phyloP scores from a whole-genome alignment of 2,797 vertebrate genomes.

The Sebastes variabilis region DNA sequence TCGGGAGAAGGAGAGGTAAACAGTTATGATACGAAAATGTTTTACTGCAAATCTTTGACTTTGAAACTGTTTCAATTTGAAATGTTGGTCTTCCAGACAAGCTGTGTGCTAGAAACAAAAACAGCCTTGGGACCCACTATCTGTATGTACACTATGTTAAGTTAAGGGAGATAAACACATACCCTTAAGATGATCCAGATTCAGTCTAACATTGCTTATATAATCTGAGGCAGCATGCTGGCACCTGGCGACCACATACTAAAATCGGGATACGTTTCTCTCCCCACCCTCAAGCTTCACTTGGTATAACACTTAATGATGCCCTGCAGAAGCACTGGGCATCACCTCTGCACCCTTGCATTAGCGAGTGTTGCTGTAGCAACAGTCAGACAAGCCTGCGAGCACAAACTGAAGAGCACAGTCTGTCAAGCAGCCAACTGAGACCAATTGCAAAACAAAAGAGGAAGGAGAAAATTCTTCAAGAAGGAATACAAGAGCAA shows the following conservation, averaged over 20 bases:
- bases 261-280: slow-evolving; percentile 41
- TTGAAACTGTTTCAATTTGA: background rate
- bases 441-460: slow-evolving; percentile 17
- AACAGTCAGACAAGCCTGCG: slow-evolving; percentile 23
- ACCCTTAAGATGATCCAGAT: background rate
- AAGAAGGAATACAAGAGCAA: slow-evolving; percentile 7
- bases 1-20: background rate
- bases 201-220: slow-evolving; percentile 5
- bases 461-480: background rate
- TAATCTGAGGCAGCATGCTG: slow-evolving; percentile 6
- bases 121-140: background rate
- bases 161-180: background rate
- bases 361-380: slow-evolving; percentile 23
- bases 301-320: background rate
- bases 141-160: background rate
- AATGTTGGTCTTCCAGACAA: background rate
- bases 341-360: slow-evolving; percentile 21
- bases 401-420: slow-evolving; percentile 16
- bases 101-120: background rate
- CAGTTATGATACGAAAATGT: background rate
- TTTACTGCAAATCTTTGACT: background rate
- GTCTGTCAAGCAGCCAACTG: slow-evolving; percentile 29
- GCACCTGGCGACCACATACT: slow-evolving; percentile 18
- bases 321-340: slow-evolving; percentile 17
- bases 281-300: background rate